Conservation (phyloP, 2,113 vertebrate genomes). For the Microcebus ravelobensis region DNA sequence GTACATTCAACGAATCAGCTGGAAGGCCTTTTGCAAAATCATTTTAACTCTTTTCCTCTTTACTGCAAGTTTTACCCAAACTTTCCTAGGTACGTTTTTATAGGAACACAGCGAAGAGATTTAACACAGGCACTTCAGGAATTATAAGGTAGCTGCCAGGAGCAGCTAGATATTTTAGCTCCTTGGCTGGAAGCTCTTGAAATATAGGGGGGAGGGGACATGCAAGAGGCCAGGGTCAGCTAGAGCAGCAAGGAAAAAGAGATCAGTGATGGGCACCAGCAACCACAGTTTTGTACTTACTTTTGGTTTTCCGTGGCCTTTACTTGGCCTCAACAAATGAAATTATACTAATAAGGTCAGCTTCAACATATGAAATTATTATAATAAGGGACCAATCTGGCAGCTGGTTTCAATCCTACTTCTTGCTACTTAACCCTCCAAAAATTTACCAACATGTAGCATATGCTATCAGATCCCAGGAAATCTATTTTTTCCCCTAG, state of each 20-base stretch:
- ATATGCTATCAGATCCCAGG: background rate
- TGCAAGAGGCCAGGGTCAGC: background rate
- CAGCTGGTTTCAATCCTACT: background rate
- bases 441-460: background rate
- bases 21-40: background rate
- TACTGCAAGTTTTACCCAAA: background rate
- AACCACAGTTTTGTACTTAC: conserved; percentile 17
- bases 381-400: background rate
- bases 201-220: background rate
- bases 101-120: background rate
- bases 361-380: conserved; percentile 20
- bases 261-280: background rate
- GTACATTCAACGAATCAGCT: background rate
- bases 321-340: conserved; percentile 39
- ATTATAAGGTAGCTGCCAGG: conserved; percentile 21
- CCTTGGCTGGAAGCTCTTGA: conserved; percentile 9
- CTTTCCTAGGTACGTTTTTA: background rate
- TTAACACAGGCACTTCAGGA: conserved; percentile 32
- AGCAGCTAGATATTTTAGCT: conserved; percentile 43
- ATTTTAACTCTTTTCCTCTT: background rate
- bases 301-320: conserved; percentile 1
- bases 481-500: background rate
- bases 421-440: conserved; percentile 25
- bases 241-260: background rate
- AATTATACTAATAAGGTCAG: background rate